Conservation (phyloP, 2,113 vertebrate species). For the Tragelaphus imberbis region DNA sequence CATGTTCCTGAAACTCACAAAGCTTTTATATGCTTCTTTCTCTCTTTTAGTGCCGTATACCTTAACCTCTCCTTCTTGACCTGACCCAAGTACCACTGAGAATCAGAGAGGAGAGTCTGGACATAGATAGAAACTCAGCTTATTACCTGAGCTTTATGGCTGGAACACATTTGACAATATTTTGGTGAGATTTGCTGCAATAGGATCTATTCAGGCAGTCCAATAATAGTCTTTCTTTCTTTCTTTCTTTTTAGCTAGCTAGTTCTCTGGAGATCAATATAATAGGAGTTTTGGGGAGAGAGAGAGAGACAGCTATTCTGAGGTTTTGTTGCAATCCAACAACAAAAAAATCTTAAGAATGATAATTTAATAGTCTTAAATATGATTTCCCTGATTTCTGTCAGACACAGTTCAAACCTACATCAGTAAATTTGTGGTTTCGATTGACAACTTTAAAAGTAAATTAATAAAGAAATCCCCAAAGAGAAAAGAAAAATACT, state of each 20-base stretch:
- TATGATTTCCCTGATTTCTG: neutral
- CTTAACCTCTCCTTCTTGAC: neutral
- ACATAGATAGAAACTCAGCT: neutral
- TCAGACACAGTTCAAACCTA: neutral
- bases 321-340: neutral
- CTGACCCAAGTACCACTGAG: neutral
- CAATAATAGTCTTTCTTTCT: neutral
- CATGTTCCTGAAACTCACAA: conserved; percentile 11
- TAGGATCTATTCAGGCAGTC: neutral
- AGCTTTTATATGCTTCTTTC: conserved; percentile 40
- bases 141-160: neutral
- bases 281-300: neutral
- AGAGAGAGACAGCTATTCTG: neutral
- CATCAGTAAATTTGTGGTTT: neutral
- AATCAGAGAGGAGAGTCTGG: neutral
- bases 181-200: neutral
- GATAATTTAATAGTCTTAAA: neutral
- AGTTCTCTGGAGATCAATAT: neutral
- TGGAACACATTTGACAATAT: neutral
- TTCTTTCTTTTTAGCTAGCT: neutral
- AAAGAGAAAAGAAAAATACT: neutral
- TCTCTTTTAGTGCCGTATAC: neutral
- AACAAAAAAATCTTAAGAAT: neutral
- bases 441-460: neutral
- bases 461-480: neutral